phyloP scores from a whole-genome alignment of 2,797 vertebrate species.

The Lepus oiostolus region DNA sequence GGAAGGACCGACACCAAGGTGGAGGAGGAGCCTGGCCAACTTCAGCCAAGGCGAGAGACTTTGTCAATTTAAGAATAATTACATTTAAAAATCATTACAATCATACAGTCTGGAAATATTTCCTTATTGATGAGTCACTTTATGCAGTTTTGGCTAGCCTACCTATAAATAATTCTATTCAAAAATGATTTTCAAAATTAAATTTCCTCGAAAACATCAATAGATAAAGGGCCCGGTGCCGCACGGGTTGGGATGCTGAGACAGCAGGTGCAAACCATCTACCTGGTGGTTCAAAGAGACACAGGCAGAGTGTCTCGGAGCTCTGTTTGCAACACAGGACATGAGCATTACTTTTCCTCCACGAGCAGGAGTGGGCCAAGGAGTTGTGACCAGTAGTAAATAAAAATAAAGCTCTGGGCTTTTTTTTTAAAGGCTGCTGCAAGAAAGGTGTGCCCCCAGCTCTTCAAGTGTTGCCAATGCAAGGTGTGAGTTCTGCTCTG shows the following conservation, averaged over 20 bases:
- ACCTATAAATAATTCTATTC: not conserved
- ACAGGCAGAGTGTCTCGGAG: not conserved
- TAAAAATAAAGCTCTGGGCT: not conserved
- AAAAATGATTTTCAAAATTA: slow-evolving; percentile 19
- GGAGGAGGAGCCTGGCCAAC: not conserved
- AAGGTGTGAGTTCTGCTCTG: not conserved
- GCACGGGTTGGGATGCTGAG: not conserved
- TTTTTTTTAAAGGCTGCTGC: not conserved
- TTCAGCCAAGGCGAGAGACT: not conserved
- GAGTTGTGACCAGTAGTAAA: not conserved
- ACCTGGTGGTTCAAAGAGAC: not conserved
- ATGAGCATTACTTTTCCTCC: not conserved
- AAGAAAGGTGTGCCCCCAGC: not conserved
- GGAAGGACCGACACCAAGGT: not conserved
- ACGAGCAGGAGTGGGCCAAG: not conserved
- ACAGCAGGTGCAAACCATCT: not conserved
- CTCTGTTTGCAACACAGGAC: not conserved
- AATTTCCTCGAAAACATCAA: not conserved
- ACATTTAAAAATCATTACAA: not conserved
- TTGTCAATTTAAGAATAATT: not conserved
- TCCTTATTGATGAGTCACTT: not conserved
- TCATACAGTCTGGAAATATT: not conserved
- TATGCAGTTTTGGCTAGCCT: not conserved
- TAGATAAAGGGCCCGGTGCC: not conserved
- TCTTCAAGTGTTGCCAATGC: not conserved